Evolutionary conservation across 2,888 invertebrate species (phyloP), one percentile per base, ranked within the genome.

Genomic region (Lamproptera curius): DNA sequence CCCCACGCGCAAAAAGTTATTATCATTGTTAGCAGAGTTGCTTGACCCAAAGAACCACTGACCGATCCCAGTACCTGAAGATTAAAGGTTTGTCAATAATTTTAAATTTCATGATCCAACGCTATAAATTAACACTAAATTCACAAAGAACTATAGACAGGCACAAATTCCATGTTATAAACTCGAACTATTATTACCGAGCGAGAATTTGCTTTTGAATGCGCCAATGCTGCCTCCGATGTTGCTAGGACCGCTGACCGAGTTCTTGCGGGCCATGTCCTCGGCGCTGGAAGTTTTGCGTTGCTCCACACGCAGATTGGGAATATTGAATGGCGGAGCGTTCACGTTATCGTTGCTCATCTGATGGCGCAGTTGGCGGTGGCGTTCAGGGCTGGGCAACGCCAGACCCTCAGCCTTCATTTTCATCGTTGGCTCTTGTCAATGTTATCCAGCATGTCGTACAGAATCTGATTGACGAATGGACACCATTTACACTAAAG

Each of bases 381-480:
- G 92, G 20, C 94, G 89, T 56, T 95, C 95, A 0, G 94, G 94
- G 64, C 93, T 94, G 40, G 92, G 91, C 63, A 93, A 83, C 33
- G 93, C 90, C 52, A 93, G 83, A 73, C 93, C 93, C 72, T 97
- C 97, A 67, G 95, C 76, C 79, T 95, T 96, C 74, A 98, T 89
- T 80, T 96, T 96, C 80, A 95, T 41, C 96, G 91, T 71, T 97
- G 96, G 69, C 95, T 94, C 58, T 94, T 91, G 76, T 96, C 96
- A 56, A 97, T 95, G 68, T 92, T 93, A 65, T 94, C 94, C 65
- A 98, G 85, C 97, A 98, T 97, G 63, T 97, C 96, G 70, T 97
- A 95, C 50, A 98, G 89, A 38, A 97, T 94, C 91, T 91, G 65
- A 39, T 47, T n/a, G n/a, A n/a, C n/a, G n/a, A n/a, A n/a, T n/a